A percentile compares a stretch with the other conserved stretches of the same genome.
phyloP scores from a whole-genome alignment of 2,888 invertebrate species.

The Phaonia tiefii region DNA sequence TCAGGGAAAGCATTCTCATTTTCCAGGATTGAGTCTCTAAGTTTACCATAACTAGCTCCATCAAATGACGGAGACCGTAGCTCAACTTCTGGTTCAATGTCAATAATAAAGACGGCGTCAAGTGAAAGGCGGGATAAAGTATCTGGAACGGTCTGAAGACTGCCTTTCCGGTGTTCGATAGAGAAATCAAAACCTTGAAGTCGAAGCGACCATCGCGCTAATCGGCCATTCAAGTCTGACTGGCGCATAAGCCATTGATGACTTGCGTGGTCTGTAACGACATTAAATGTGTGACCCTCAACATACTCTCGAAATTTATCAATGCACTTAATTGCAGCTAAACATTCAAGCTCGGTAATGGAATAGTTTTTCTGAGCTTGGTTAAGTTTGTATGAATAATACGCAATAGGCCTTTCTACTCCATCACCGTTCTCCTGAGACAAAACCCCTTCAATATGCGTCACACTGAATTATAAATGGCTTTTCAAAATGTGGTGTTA shows the following conservation, averaged over 20 bases:
- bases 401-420: no score
- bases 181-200: conserved; percentile 40
- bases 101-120: not conserved
- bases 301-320: conserved; percentile 13
- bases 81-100: not conserved
- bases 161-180: conserved; percentile 27
- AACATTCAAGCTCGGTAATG: conserved; percentile 34
- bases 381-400: conserved; percentile 28
- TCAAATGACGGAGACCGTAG: not conserved
- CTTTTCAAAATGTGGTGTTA: no score
- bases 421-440: not conserved
- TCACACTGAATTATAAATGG: no score
- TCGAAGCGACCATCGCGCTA: conserved; percentile 30
- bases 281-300: conserved; percentile 12
- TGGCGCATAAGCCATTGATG: conserved; percentile 41
- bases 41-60: not conserved
- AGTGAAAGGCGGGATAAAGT: not conserved
- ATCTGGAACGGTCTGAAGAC: not conserved
- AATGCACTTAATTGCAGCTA: conserved; percentile 9
- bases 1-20: not conserved
- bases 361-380: conserved; percentile 57
- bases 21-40: not conserved
- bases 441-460: not conserved
- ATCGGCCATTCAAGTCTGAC: conserved; percentile 33
- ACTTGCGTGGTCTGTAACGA: conserved; percentile 47